Base-by-base conservation (phyloP, 2,113 vertebrate genomes). In the Microtus ochrogaster region DNA sequence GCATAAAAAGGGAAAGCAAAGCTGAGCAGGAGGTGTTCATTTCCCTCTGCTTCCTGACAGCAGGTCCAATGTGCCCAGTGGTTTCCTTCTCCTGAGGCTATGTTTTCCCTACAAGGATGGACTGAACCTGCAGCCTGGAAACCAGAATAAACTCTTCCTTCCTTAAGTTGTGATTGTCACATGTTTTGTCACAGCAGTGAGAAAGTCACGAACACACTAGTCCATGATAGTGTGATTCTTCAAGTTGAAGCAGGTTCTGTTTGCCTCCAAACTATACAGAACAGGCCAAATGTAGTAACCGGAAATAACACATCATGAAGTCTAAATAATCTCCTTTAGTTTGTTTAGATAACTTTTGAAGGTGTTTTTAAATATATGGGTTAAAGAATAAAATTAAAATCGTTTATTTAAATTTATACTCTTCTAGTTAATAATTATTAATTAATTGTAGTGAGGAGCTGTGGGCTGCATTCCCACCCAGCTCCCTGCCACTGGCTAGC, bases 251-350 rank as follows among this genome's bases (percentile, higher is more conserved):
- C 44, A 52, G 5, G 2, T 1, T 81, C 44, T 55, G 7, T n/a
- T 36, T 17, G 30, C 77, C 6, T 74, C 17, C 30, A 63, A 90
- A 52, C 21, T 36, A 36, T 30, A 72, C 2, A 66, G 55, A 76
- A 7, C 49, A 90, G 66, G 4, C 22, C 74, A 94, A 96, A 81
- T n/a, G 12, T 58, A 33, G 3, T 33, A 5, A 90, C 16, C 1
- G 16, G 2, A 36, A 72, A n/a, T n/a, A 72, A n/a, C 4, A 65
- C 70, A 2, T 41, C 0, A 24, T 78, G 2, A 0, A 73, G 1
- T 82, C 17, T 81, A 36, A 70, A 58, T 12, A 90, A 14, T 3
- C 19, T 21, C 0, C 74, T 94, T 90, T 55, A 79, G 55, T 63
- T n/a, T 3, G 47, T 52, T 92, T 76, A 49, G 49, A 84, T n/a